These are phyloP conservation scores for Cathartes aura DNA, from an alignment of 2,113 vertebrate species.

Conservation along the genomic window DNA sequence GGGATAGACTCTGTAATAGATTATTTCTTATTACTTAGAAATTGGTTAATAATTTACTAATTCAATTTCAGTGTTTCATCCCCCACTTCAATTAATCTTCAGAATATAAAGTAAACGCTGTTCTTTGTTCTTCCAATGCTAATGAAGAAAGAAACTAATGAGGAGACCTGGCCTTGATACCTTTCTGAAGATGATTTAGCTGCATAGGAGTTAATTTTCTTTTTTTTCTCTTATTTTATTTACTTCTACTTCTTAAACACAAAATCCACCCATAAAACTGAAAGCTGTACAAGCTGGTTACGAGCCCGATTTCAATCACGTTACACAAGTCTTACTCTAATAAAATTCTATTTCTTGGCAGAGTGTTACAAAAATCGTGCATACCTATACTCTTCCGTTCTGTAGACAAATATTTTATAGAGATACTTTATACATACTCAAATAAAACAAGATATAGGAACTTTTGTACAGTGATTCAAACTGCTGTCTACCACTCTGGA, in stretches of 20 bases:
- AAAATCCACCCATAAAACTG: not conserved
- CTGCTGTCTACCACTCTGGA: not conserved
- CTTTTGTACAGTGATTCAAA: not conserved
- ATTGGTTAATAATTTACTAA: slow-evolving; percentile 69
- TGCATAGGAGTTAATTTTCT: not conserved
- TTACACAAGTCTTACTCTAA: not conserved
- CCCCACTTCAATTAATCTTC: slow-evolving; percentile 53
- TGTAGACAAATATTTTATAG: not conserved
- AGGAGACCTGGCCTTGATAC: slow-evolving; percentile 28
- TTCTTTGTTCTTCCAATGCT: slow-evolving; percentile 42
- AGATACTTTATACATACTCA: not conserved
- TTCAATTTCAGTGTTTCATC: slow-evolving; percentile 49
- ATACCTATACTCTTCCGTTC: not conserved
- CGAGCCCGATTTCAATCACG: not conserved
- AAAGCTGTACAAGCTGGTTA: not conserved
- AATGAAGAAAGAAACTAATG: slow-evolving; percentile 52
- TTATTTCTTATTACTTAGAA: slow-evolving; percentile 68
- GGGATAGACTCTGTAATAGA: slow-evolving; percentile 36
- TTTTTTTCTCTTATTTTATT: slow-evolving; percentile 4
- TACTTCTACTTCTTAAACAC: slow-evolving; percentile 1
- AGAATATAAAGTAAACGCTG: slow-evolving; percentile 51
- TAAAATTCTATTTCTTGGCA: not conserved
- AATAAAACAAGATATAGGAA: not conserved
- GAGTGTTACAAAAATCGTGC: not conserved
- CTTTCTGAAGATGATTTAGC: slow-evolving; percentile 22